phyloP scores from a whole-genome alignment of 1,140 invertebrate genomes.

The Hyles vespertilio region DNA sequence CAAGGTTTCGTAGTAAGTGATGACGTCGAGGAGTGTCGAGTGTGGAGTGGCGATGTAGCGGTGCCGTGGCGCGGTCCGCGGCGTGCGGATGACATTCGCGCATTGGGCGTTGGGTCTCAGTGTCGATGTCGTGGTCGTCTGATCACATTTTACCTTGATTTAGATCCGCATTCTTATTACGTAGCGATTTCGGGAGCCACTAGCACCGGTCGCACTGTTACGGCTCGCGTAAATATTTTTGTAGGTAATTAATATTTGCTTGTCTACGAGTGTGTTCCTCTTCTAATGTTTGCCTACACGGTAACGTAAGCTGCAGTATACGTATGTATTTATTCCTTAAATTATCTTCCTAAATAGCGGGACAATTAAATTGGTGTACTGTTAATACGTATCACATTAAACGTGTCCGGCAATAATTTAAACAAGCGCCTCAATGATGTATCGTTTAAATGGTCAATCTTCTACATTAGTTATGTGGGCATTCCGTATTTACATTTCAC shows the following conservation, averaged over 20 bases:
- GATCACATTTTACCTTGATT: constrained; percentile 65
- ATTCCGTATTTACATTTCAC: constrained; percentile 47
- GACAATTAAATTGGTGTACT: too few species aligned
- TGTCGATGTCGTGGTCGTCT: constrained; percentile 35
- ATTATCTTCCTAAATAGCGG: too few species aligned
- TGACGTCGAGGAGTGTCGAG: too few species aligned
- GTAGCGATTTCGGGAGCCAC: constrained; percentile 54
- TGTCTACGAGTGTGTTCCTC: constrained; percentile 46
- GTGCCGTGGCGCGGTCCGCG: neutral
- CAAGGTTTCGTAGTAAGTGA: too few species aligned
- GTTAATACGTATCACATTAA: too few species aligned
- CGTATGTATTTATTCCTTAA: too few species aligned
- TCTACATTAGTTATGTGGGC: constrained; percentile 5
- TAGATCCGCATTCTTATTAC: constrained; percentile 71
- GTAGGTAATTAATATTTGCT: constrained; percentile 69
- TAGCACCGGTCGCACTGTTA: constrained; percentile 45
- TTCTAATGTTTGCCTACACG: constrained; percentile 34
- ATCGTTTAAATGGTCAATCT: neutral
- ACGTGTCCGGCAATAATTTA: too few species aligned
- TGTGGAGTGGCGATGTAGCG: too few species aligned
- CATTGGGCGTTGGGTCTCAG: constrained; percentile 14
- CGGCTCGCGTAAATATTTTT: constrained; percentile 65
- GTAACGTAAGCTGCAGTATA: neutral
- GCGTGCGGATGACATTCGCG: constrained; percentile 34
- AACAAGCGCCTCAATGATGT: neutral